phyloP scores from a whole-genome alignment of 1,140 invertebrate genomes.

The Anadara kagoshimensis region DNA sequence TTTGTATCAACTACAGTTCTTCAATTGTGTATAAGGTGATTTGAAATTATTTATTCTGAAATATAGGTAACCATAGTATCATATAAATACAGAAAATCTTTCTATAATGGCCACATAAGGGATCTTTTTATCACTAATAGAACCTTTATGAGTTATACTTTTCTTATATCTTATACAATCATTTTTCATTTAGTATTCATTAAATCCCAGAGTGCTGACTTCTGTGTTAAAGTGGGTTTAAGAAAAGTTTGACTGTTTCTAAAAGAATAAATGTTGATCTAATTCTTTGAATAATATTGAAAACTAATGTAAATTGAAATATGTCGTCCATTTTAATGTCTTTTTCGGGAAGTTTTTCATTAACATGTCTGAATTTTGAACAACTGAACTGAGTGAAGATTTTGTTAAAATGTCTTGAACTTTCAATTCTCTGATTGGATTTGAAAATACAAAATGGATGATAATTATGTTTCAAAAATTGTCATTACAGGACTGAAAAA shows the following conservation, averaged over 20 bases:
- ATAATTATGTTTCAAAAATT: neutral
- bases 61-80: neutral
- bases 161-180: neutral
- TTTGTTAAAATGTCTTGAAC: neutral
- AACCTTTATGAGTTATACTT: neutral
- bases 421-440: neutral
- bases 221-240: too few relatives aligned
- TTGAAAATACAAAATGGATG: neutral
- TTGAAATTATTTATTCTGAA: neutral
- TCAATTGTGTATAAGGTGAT: constrained; percentile 24
- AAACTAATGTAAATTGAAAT: too few relatives aligned
- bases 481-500: neutral
- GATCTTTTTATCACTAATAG: too few relatives aligned
- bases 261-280: too few relatives aligned
- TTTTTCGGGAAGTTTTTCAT: too few relatives aligned
- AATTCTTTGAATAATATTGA: too few relatives aligned
- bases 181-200: neutral
- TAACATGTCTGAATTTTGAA: too few relatives aligned
- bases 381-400: neutral
- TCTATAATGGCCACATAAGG: neutral
- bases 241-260: too few relatives aligned
- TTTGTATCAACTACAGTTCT: constrained; percentile 38
- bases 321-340: too few relatives aligned
- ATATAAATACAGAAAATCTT: neutral
- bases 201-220: neutral